These are phyloP conservation scores for Drosophila ohnishii DNA, from an alignment of 1,140 invertebrate genomes.

Conservation along the genomic window DNA sequence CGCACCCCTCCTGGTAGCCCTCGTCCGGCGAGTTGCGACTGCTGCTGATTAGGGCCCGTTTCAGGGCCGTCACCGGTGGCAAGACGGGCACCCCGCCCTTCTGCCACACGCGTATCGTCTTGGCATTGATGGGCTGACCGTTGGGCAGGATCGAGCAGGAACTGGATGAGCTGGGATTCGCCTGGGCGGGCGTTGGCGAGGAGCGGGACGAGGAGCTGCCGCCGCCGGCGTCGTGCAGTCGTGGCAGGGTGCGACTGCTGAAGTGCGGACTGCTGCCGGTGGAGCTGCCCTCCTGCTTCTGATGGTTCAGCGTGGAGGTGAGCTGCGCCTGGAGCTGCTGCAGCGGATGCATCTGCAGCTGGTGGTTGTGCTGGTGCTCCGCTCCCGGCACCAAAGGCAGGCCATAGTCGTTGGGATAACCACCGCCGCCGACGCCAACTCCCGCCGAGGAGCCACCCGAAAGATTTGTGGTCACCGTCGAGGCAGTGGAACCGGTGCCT, in stretches of 20 bases:
- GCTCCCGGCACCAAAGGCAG: conserved; percentile 86
- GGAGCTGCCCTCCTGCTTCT: conserved; percentile 40
- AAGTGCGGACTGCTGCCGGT: conserved; percentile 71
- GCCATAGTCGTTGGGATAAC: conserved; percentile 91
- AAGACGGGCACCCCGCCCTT: conserved; percentile 91
- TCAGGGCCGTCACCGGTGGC: conserved; percentile 90
- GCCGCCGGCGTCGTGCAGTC: conserved; percentile 71
- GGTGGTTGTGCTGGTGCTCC: conserved; percentile 81
- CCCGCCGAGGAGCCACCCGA: conserved; percentile 59
- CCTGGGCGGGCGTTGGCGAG: conserved; percentile 42
- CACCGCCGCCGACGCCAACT: not conserved
- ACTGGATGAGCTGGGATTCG: conserved; percentile 42
- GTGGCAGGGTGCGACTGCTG: conserved; percentile 70
- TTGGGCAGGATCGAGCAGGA: conserved; percentile 76
- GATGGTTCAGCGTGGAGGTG: conserved; percentile 57
- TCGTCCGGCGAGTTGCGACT: conserved; percentile 94
- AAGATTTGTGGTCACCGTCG: conserved; percentile 73
- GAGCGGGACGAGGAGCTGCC: conserved; percentile 52
- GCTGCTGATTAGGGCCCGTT: conserved; percentile 90
- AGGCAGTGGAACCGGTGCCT: conserved; percentile 57
- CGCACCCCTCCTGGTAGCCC: conserved; percentile 95
- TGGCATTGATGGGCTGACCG: conserved; percentile 85
- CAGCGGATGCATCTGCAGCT: conserved; percentile 75
- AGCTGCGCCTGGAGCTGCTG: conserved; percentile 76
- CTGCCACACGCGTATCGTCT: conserved; percentile 92